Percentiles rank a stretch among this genome's conserved stretches.
Conservation (phyloP, 2,797 vertebrate species). For the Oophaga sylvatica region DNA sequence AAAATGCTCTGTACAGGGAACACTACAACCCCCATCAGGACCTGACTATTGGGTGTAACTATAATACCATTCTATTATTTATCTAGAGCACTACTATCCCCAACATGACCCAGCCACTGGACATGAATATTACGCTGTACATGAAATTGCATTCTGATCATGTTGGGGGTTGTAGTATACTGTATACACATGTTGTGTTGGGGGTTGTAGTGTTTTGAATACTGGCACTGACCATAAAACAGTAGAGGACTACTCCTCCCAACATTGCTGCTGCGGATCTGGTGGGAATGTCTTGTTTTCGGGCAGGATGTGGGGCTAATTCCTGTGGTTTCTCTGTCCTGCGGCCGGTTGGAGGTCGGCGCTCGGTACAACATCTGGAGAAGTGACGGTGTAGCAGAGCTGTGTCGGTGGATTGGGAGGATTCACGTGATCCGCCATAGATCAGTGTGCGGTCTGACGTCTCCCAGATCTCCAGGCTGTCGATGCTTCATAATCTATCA, state of each 20-base stretch:
- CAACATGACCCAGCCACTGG: too few relatives aligned
- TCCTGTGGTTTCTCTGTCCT: conserved; percentile 44
- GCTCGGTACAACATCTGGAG: conserved; percentile 30
- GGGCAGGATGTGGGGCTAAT: conserved; percentile 9
- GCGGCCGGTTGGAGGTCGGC: background rate
- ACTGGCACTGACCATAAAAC: background rate
- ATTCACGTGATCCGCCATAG: background rate
- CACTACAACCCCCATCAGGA: background rate
- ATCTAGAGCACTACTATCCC: too few relatives aligned
- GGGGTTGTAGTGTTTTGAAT: too few relatives aligned
- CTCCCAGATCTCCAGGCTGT: background rate
- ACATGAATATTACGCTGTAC: background rate
- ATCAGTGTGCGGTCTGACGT: background rate
- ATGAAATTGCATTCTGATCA: too few relatives aligned
- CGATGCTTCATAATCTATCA: too few relatives aligned
- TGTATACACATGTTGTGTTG: too few relatives aligned
- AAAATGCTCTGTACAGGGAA: background rate
- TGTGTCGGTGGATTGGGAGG: background rate
- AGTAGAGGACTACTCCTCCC: background rate
- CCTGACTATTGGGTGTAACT: background rate
- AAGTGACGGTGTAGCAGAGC: background rate
- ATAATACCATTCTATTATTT: too few relatives aligned
- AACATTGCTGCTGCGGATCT: background rate
- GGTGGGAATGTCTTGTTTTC: background rate
- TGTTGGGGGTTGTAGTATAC: too few relatives aligned